Conservation (phyloP, 2,113 vertebrate genomes). For the Seriola quinqueradiata region DNA sequence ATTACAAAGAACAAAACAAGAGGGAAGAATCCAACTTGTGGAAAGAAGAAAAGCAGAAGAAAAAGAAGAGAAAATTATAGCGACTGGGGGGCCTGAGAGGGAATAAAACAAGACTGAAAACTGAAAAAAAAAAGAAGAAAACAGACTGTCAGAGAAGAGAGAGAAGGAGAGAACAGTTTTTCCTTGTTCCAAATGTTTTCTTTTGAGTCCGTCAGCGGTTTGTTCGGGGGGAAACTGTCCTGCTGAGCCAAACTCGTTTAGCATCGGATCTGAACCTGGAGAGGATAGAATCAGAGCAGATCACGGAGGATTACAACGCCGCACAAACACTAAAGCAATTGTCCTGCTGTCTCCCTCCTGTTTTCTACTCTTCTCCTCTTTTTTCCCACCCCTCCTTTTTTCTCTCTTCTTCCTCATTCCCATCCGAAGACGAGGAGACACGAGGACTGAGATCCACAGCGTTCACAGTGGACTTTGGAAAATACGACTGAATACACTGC, state of each 20-base stretch:
- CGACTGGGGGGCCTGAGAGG: conserved; percentile 9
- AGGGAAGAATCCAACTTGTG: conserved; percentile 13
- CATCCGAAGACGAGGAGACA: not conserved
- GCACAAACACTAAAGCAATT: conserved; percentile 57
- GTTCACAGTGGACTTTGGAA: not conserved
- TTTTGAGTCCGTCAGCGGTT: conserved; percentile 73
- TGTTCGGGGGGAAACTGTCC: conserved; percentile 57
- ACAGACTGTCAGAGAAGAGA: conserved; percentile 15
- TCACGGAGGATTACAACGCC: conserved; percentile 50
- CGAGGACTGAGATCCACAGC: not conserved
- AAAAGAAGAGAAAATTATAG: conserved; percentile 30
- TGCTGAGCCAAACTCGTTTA: conserved; percentile 71
- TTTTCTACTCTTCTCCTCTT: not conserved
- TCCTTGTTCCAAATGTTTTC: conserved; percentile 74
- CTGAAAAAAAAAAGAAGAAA: conserved; percentile 20
- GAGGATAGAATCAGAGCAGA: conserved; percentile 70
- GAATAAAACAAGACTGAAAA: conserved; percentile 12
- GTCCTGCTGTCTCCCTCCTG: conserved; percentile 11
- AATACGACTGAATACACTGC: not conserved
- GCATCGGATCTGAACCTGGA: conserved; percentile 68
- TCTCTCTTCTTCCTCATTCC: not conserved
- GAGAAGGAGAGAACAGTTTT: conserved; percentile 55
- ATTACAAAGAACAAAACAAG: not conserved
- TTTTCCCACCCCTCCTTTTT: not conserved
- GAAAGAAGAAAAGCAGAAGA: conserved; percentile 14